phyloP scores from a whole-genome alignment of 1,140 invertebrate genomes.

The Dreissena rostriformis region DNA sequence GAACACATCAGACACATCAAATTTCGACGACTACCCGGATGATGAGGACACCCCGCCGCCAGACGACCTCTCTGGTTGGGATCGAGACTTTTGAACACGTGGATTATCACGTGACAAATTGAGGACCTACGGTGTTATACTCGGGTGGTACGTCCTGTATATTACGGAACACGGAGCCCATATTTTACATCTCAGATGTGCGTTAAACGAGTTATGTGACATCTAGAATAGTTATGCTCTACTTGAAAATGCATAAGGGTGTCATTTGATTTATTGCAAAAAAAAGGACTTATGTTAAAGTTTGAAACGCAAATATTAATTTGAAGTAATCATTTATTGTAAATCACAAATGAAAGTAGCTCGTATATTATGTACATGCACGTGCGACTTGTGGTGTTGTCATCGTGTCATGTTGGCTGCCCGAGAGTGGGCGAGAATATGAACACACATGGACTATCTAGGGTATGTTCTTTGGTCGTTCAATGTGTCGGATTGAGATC shows the following conservation, averaged over 20 bases:
- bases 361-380: no score
- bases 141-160: background rate
- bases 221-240: background rate
- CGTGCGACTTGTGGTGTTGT: no score
- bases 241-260: background rate
- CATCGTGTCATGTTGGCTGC: no score
- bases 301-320: no score
- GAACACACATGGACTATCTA: no score
- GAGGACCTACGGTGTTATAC: background rate
- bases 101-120: background rate
- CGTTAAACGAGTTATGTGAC: background rate
- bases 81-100: conserved; percentile 78
- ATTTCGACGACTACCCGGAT: conserved; percentile 82
- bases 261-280: background rate
- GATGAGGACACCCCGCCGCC: conserved; percentile 79
- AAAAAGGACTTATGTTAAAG: background rate
- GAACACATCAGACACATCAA: conserved; percentile 76
- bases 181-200: background rate
- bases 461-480: no score
- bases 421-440: no score
- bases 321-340: no score
- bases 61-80: conserved; percentile 81
- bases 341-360: no score
- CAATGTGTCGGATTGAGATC: no score
- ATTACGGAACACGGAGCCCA: background rate